Conservation (phyloP, 2,888 invertebrate species). For the Phortica okadai region DNA sequence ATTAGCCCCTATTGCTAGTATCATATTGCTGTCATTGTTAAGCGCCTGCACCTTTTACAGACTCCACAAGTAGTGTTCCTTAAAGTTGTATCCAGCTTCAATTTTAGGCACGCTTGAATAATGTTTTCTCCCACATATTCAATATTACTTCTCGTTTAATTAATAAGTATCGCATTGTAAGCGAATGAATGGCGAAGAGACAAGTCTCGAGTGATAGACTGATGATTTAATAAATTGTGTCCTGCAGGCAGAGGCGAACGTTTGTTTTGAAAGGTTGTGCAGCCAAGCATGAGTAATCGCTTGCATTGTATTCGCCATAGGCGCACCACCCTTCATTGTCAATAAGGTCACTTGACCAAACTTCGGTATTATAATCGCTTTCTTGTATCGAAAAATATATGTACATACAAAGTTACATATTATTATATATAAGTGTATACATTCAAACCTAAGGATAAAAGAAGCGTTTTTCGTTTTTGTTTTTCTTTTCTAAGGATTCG, state of each 20-base stretch:
- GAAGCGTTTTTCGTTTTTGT: too few relatives aligned
- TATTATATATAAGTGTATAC: too few relatives aligned
- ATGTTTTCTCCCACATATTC: neutral
- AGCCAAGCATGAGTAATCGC: neutral
- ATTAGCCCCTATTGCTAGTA: neutral
- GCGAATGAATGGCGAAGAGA: too few relatives aligned
- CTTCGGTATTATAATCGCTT: neutral
- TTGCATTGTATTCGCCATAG: neutral
- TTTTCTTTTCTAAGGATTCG: too few relatives aligned
- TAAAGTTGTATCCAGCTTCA: neutral
- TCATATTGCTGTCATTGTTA: neutral
- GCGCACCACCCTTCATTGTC: neutral
- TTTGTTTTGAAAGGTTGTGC: neutral
- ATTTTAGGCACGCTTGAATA: neutral
- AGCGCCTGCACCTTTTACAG: neutral
- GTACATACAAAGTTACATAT: neutral
- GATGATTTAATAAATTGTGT: too few relatives aligned
- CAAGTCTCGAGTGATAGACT: too few relatives aligned
- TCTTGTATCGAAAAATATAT: neutral
- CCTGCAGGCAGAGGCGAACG: too few relatives aligned
- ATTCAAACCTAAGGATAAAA: too few relatives aligned
- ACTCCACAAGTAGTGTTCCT: too few relatives aligned
- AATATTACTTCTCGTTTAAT: neutral
- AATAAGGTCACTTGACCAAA: neutral
- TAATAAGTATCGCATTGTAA: neutral